phyloP scores from a whole-genome alignment of 1,140 invertebrate species.

The Marisa cornuarietis region DNA sequence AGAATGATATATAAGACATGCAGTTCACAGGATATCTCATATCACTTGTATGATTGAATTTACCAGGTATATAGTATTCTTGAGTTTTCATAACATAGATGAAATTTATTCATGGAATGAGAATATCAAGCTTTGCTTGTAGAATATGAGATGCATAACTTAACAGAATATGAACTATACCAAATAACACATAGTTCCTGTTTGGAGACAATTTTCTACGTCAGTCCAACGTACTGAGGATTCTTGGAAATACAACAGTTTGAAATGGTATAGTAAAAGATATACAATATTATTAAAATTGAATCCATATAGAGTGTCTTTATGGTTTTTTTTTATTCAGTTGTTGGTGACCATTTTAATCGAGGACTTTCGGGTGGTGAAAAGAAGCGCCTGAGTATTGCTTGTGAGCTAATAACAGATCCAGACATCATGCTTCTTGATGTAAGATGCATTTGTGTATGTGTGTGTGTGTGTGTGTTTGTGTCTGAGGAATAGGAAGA shows the following conservation, averaged over 20 bases:
- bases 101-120: no score
- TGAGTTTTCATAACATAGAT: no score
- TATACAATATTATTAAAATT: background rate
- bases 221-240: background rate
- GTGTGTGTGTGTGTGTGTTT: no score
- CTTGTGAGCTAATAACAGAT: conserved; percentile 87
- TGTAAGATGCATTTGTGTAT: conserved; percentile 71
- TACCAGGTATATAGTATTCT: no score
- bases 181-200: no score
- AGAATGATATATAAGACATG: no score
- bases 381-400: conserved; percentile 87
- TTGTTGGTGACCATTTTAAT: conserved; percentile 82
- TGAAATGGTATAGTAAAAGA: background rate
- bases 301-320: background rate
- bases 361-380: conserved; percentile 86
- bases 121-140: no score
- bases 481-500: background rate
- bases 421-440: conserved; percentile 85
- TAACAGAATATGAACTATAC: no score
- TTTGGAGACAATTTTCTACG: no score
- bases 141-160: no score
- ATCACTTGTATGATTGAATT: background rate
- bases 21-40: no score
- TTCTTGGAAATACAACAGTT: background rate
- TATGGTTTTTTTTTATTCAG: conserved; percentile 57